Evolutionary conservation across 1,140 invertebrate species (phyloP).

Genomic region (Cherax quadricarinatus): DNA sequence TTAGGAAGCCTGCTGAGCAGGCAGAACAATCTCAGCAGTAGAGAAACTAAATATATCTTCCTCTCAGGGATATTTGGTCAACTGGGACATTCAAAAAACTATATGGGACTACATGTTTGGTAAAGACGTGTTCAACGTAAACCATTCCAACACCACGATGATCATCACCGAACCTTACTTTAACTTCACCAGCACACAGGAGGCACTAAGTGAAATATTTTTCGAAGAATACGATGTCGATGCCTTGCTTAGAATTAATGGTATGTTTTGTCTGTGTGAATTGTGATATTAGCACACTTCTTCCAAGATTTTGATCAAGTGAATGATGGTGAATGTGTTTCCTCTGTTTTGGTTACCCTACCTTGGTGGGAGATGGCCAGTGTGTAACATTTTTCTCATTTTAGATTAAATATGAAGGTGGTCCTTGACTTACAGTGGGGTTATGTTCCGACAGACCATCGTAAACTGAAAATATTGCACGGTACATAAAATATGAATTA

Average conservation of each 20-base stretch:
- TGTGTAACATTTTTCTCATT: too few species aligned
- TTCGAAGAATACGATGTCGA: constrained; percentile 98
- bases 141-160: constrained; percentile 85
- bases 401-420: too few species aligned
- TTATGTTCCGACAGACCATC: too few species aligned
- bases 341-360: too few species aligned
- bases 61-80: constrained; percentile 89
- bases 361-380: too few species aligned
- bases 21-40: too few species aligned
- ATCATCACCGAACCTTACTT: constrained; percentile 96
- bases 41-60: neutral
- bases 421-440: too few species aligned
- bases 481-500: too few species aligned
- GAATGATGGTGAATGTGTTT: too few species aligned
- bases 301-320: too few species aligned
- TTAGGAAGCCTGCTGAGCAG: too few species aligned
- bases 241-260: constrained; percentile 87
- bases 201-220: constrained; percentile 95
- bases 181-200: constrained; percentile 95
- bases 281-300: too few species aligned
- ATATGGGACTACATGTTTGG: constrained; percentile 98
- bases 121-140: constrained; percentile 89
- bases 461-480: neutral
- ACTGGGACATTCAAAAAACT: constrained; percentile 97
- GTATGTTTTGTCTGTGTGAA: constrained; percentile 19